Base-by-base conservation (phyloP, 2,113 vertebrate species). In the Brienomyrus brachyistius region DNA sequence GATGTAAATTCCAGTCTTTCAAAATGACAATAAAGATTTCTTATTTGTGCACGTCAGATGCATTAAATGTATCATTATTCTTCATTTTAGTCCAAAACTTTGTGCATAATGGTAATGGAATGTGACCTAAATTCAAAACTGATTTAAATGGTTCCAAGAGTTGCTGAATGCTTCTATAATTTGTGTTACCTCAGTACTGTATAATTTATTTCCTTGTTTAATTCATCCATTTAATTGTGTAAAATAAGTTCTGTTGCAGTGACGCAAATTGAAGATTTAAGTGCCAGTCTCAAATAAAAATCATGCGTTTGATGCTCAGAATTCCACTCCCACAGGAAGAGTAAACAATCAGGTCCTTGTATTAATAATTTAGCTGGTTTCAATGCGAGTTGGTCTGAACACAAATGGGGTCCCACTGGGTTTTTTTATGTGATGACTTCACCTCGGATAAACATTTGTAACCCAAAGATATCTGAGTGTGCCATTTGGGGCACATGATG, bases 251-350 rank as follows among this genome's bases (percentile, higher is more conserved):
- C 1, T 90, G 66, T 19, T 27, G n/a, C 62, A 84, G 3, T 91
- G 87, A 90, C n/a, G 89, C 91, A 91, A 84, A 80, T 59, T 17
- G 90, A 54, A 48, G 40, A 62, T 51, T 86, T 9, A 47, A 35
- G 56, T 13, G 40, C 80, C 87, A 84, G 74, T 88, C 54, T 88
- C 77, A 84, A 82, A 62, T 66, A 84, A 89, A 90, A 91, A 88
- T 83, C 86, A 70, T 9, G 6, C 15, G 15, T 90, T 54, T 82
- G 8, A 10, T n/a, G 86, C 21, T 82, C 21, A 54, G 19, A 50
- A 2, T 54, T 21, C 10, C 31, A 13, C 62, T 90, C 50, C 86
- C 66, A 45, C 40, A 83, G 86, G 51, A 48, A 56, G n/a, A 59
- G 45, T 19, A 77, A 35, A 86, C 89, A 70, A 89, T 27, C 10